phyloP scores from a whole-genome alignment of 2,113 vertebrate genomes.

The Setophaga petechia region DNA sequence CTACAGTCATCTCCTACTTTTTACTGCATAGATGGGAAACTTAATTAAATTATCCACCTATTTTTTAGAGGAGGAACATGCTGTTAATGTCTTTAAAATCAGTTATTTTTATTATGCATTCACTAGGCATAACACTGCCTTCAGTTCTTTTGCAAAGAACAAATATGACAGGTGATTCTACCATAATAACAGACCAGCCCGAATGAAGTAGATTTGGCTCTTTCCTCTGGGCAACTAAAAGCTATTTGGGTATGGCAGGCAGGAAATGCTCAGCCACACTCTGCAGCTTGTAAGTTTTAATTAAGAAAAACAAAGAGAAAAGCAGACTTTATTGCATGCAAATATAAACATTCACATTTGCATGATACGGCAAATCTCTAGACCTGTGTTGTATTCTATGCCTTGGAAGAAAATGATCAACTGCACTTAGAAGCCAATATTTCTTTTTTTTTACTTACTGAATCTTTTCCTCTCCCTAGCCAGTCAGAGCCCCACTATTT shows the following conservation, averaged over 20 bases:
- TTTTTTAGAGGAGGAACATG: background rate
- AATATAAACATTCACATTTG: background rate
- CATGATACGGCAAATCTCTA: background rate
- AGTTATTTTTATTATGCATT: background rate
- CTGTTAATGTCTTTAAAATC: background rate
- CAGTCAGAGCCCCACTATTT: background rate
- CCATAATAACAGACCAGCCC: background rate
- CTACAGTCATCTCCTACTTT: background rate
- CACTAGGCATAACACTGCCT: background rate
- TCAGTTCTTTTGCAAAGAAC: background rate
- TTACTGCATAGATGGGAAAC: background rate
- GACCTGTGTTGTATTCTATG: background rate
- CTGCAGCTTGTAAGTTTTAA: background rate
- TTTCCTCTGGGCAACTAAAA: background rate
- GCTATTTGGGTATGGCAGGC: background rate
- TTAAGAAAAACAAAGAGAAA: background rate
- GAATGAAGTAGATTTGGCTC: background rate
- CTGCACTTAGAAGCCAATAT: background rate
- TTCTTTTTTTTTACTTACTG: background rate
- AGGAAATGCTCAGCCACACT: background rate
- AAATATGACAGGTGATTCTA: background rate
- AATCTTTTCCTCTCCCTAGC: background rate
- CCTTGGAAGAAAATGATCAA: background rate
- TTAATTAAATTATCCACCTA: background rate
- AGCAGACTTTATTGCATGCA: background rate